Evolutionary conservation across 1,140 invertebrate genomes (phyloP).

Genomic region (Zaprionus nigranus): DNA sequence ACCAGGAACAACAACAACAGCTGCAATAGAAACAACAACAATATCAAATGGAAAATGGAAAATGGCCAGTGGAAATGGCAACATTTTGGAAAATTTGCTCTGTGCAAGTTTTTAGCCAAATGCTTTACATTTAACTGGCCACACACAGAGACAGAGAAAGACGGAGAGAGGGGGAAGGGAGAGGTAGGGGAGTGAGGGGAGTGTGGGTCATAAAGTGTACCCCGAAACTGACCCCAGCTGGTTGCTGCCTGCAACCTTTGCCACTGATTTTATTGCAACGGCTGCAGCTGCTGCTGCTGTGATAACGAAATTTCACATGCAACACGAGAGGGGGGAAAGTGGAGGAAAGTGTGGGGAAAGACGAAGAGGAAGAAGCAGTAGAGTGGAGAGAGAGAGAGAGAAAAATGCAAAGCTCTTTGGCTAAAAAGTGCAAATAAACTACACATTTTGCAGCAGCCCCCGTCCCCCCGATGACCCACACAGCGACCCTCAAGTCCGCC

Average conservation of each 20-base stretch:
- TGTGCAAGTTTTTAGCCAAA: conserved; percentile 73
- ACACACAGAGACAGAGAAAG: conserved; percentile 20
- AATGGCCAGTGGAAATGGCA: conserved; percentile 35
- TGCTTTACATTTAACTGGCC: conserved; percentile 73
- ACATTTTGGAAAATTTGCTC: conserved; percentile 68
- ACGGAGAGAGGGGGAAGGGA: background rate
- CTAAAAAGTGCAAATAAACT: conserved; percentile 81
- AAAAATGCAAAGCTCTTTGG: conserved; percentile 77
- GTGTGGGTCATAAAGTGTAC: conserved; percentile 45
- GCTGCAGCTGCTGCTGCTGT: conserved; percentile 63
- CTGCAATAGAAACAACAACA: conserved; percentile 51
- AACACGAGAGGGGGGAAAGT: conserved; percentile 9
- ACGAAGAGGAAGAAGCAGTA: background rate
- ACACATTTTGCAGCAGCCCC: conserved; percentile 66
- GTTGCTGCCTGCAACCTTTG: conserved; percentile 67
- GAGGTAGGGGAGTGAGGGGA: background rate
- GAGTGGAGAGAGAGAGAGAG: conserved; percentile 12
- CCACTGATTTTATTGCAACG: conserved; percentile 80
- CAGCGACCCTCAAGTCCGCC: background rate
- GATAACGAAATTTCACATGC: conserved; percentile 80
- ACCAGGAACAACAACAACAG: conserved; percentile 3
- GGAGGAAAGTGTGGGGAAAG: background rate
- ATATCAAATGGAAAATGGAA: conserved; percentile 37
- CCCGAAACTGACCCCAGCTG: conserved; percentile 77
- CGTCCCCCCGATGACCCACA: background rate